These are phyloP conservation scores for Hypena proboscidalis DNA, from an alignment of 2,888 invertebrate genomes.

Conservation along the genomic window DNA sequence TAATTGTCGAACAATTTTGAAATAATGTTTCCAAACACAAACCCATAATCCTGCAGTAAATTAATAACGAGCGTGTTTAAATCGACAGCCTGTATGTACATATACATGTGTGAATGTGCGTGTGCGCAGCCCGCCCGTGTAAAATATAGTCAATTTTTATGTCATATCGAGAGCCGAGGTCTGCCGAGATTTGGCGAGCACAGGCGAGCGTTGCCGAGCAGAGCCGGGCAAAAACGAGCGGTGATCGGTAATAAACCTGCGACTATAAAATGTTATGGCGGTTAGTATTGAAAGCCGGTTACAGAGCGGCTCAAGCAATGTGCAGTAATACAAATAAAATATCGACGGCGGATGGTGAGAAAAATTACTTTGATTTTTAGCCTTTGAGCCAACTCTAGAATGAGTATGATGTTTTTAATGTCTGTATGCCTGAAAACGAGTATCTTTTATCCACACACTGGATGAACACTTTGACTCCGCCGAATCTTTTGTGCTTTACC, in stretches of 20 bases:
- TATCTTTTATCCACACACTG: no score
- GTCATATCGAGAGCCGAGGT: slow-evolving; percentile 19
- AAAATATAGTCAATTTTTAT: slow-evolving; percentile 36
- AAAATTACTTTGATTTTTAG: not conserved
- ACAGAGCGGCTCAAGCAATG: slow-evolving; percentile 18
- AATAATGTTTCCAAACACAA: no score
- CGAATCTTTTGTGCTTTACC: no score
- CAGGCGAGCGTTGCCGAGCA: slow-evolving; percentile 22
- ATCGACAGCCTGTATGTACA: no score
- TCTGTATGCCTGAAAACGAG: no score
- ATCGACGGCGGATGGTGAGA: not conserved
- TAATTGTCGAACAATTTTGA: no score
- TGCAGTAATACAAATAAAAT: slow-evolving; percentile 18
- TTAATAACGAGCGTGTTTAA: no score
- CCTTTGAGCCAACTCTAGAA: no score
- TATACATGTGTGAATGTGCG: slow-evolving; percentile 1
- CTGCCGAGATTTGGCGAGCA: slow-evolving; percentile 21
- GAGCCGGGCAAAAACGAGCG: slow-evolving; percentile 32
- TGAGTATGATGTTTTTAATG: no score
- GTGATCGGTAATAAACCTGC: slow-evolving; percentile 33
- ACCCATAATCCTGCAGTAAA: no score
- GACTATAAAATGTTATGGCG: slow-evolving; percentile 36
- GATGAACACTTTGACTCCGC: no score
- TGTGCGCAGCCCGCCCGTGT: slow-evolving; percentile 13
- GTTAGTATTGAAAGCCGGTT: slow-evolving; percentile 43